phyloP scores from a whole-genome alignment of 2,797 vertebrate species.

The Siniperca obscura region DNA sequence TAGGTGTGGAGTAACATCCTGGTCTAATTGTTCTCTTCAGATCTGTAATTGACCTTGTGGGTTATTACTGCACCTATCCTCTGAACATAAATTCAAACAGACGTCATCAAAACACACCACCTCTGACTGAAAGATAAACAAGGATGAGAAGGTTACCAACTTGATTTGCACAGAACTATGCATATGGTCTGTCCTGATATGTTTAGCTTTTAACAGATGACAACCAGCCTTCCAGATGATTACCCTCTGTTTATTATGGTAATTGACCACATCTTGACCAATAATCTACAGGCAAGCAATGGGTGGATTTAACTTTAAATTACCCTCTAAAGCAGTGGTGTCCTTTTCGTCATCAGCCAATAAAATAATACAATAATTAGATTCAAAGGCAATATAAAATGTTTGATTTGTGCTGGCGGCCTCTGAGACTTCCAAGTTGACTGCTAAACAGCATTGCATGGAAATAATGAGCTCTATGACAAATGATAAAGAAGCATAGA shows the following conservation, averaged over 20 bases:
- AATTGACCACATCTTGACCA: constrained; percentile 3
- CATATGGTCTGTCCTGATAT: not conserved
- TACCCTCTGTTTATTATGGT: not conserved
- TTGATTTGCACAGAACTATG: not conserved
- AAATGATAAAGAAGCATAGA: not conserved
- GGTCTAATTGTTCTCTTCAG: not conserved
- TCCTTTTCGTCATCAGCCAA: not conserved
- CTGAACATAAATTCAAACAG: constrained; percentile 1
- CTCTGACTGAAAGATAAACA: constrained; percentile 3
- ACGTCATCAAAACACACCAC: not conserved
- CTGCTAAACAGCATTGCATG: not conserved
- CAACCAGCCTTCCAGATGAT: not conserved
- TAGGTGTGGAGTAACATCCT: not conserved
- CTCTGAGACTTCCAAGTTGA: not conserved
- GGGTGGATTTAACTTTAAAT: constrained; percentile 8
- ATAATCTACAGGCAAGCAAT: not conserved
- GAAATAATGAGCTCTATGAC: not conserved
- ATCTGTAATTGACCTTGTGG: not conserved
- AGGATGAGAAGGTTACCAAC: constrained; percentile 3
- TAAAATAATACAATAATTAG: not conserved
- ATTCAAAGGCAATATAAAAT: not conserved
- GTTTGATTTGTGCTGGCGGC: not conserved
- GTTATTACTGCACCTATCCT: constrained; percentile 1
- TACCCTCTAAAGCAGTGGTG: not conserved
- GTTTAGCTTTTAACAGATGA: not conserved